Conservation (phyloP, 2,113 vertebrate genomes). For the Myiagra hebetior region DNA sequence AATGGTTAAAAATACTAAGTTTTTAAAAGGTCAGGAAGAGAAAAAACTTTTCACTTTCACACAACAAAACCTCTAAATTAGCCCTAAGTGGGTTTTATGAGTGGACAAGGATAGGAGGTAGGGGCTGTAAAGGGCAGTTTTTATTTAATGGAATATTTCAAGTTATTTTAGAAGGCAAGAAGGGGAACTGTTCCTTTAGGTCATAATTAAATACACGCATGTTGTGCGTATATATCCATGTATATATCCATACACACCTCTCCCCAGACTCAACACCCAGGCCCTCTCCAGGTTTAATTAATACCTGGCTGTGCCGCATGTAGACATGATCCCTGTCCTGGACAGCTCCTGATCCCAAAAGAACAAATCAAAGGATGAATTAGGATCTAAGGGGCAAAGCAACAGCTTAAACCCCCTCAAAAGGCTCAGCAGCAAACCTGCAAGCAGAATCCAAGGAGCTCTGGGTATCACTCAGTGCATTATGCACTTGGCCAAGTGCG, state of each 20-base stretch:
- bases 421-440: not conserved
- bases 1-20: not conserved
- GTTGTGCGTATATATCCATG: not conserved
- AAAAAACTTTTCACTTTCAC: not conserved
- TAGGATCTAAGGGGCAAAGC: not conserved
- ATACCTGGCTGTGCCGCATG: not conserved
- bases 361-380: not conserved
- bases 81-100: not conserved
- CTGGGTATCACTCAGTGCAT: not conserved
- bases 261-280: not conserved
- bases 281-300: not conserved
- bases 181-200: not conserved
- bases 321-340: not conserved
- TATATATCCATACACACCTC: not conserved
- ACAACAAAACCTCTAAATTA: not conserved
- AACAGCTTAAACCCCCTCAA: not conserved
- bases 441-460: not conserved
- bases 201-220: not conserved
- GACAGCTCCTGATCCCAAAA: not conserved
- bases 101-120: not conserved
- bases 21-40: constrained; percentile 25
- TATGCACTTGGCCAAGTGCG: not conserved
- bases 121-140: not conserved
- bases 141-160: not conserved
- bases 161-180: not conserved